phyloP scores from a whole-genome alignment of 2,888 invertebrate species.

The Germaria angustata region DNA sequence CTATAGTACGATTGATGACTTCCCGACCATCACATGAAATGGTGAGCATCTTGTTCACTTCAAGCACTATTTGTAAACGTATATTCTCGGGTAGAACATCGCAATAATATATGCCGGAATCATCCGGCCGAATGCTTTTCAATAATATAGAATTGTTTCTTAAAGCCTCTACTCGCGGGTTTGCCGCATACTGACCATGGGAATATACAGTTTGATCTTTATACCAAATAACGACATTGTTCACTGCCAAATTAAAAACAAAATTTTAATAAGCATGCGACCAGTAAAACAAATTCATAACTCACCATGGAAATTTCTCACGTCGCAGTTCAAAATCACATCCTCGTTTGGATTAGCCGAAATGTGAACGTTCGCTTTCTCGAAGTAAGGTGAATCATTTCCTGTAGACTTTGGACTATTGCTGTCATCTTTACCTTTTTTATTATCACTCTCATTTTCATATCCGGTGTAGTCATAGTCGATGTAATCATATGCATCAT shows the following conservation, averaged over 20 bases:
- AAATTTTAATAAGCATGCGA: background rate
- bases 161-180: conserved; percentile 71
- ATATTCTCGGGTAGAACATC: conserved; percentile 73
- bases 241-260: conserved; percentile 67
- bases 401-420: conserved; percentile 30
- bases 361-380: conserved; percentile 67
- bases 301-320: conserved; percentile 74
- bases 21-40: conserved; percentile 76
- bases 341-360: conserved; percentile 73
- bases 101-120: conserved; percentile 75
- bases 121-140: conserved; percentile 70
- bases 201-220: conserved; percentile 72
- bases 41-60: conserved; percentile 72
- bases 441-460: conserved; percentile 57
- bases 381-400: conserved; percentile 73
- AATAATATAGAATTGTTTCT: conserved; percentile 75
- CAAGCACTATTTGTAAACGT: conserved; percentile 71
- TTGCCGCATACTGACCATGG: conserved; percentile 70
- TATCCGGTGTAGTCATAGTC: conserved; percentile 71
- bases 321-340: conserved; percentile 75
- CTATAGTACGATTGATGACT: conserved; percentile 75
- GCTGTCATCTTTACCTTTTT: conserved; percentile 35
- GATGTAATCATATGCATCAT: conserved; percentile 68
- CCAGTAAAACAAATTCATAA: background rate
- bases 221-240: conserved; percentile 76